Evolutionary conservation across 1,140 invertebrate genomes (phyloP).

Genomic region (Chironomus striatipennis): DNA sequence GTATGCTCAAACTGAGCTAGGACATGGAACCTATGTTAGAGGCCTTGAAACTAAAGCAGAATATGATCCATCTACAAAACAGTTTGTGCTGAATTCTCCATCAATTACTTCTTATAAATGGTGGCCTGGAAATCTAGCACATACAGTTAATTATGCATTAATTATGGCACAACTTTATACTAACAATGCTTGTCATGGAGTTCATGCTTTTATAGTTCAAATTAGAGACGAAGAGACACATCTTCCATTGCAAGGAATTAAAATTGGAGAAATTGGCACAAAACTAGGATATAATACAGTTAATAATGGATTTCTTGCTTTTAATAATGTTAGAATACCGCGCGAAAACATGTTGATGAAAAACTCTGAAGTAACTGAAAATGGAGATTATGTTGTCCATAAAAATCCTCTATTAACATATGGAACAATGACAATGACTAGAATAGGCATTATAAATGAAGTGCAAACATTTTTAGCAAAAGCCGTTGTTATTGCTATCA

Average conservation of each 20-base stretch:
- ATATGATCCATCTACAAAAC: conserved; percentile 71
- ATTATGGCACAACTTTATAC: conserved; percentile 84
- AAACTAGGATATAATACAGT: conserved; percentile 84
- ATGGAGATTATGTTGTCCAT: conserved; percentile 82
- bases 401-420: conserved; percentile 81
- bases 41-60: conserved; percentile 87
- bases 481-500: conserved; percentile 71
- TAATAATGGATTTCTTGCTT: conserved; percentile 86
- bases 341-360: conserved; percentile 87
- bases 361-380: conserved; percentile 74
- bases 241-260: conserved; percentile 74
- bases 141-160: conserved; percentile 86
- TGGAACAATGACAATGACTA: conserved; percentile 90
- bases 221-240: conserved; percentile 80
- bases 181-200: conserved; percentile 72
- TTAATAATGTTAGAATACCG: conserved; percentile 79
- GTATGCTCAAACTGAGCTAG: conserved; percentile 92
- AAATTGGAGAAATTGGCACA: conserved; percentile 87
- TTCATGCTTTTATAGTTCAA: conserved; percentile 90
- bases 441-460: conserved; percentile 69
- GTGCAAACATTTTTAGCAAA: conserved; percentile 63
- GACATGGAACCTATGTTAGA: conserved; percentile 86
- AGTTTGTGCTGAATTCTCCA: conserved; percentile 83
- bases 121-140: conserved; percentile 52
- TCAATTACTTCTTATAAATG: conserved; percentile 75